Conservation (phyloP, 2,888 invertebrate genomes). For the Amblyjoppa fuscipennis region DNA sequence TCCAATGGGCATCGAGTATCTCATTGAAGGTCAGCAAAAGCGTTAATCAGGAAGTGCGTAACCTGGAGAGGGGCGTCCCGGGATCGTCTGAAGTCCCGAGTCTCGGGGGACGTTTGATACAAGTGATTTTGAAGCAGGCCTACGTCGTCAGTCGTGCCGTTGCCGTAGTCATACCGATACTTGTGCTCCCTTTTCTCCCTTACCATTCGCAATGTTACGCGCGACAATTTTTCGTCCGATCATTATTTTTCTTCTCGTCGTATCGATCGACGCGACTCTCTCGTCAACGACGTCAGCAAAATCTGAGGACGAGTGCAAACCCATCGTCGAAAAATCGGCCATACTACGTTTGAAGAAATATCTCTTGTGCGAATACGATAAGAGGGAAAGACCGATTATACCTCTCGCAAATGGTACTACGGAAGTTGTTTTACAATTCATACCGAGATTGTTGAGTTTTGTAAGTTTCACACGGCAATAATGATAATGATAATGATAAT, state of each 20-base stretch:
- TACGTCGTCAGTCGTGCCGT: constrained; percentile 45
- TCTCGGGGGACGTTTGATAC: constrained; percentile 75
- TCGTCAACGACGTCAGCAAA: neutral
- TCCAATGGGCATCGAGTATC: constrained; percentile 35
- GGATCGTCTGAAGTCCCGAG: constrained; percentile 70
- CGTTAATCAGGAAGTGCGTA: constrained; percentile 49
- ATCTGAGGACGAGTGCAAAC: neutral
- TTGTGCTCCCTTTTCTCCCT: neutral
- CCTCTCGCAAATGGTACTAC: neutral
- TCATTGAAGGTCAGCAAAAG: constrained; percentile 41
- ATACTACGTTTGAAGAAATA: neutral
- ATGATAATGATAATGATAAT: neutral
- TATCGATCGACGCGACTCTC: neutral
- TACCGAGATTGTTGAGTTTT: neutral
- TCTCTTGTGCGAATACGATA: constrained; percentile 2
- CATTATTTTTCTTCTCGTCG: constrained; percentile 85
- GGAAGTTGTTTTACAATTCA: neutral
- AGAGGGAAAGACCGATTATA: neutral
- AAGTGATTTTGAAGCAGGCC: constrained; percentile 40
- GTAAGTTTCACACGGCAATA: neutral
- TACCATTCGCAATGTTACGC: neutral
- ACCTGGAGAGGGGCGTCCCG: constrained; percentile 34
- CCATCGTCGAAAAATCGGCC: neutral
- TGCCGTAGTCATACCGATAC: constrained; percentile 9
- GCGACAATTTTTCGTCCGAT: neutral